These are phyloP conservation scores for Panagrolaimus sp. DNA, from an alignment of 1,140 invertebrate species.

Conservation along the genomic window DNA sequence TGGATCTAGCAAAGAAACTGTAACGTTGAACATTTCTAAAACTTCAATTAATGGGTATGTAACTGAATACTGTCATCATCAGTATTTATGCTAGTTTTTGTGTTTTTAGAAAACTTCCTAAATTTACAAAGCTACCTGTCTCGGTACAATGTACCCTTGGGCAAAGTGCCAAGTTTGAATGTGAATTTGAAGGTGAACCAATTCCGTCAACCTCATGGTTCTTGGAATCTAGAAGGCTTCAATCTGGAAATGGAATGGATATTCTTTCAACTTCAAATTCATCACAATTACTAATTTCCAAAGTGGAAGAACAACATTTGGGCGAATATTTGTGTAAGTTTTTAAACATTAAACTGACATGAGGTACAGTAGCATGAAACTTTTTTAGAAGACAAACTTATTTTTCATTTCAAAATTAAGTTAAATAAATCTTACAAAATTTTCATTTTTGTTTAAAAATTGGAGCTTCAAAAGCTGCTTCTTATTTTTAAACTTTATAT, in stretches of 20 bases:
- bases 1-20: slow-evolving; percentile 28
- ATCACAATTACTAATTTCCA: slow-evolving; percentile 25
- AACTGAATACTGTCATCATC: slow-evolving; percentile 37
- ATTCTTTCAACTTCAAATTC: slow-evolving; percentile 26
- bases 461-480: too few species aligned
- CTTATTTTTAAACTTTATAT: too few species aligned
- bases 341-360: too few species aligned
- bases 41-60: slow-evolving; percentile 4
- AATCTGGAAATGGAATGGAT: slow-evolving; percentile 25
- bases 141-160: slow-evolving; percentile 42
- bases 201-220: slow-evolving; percentile 42
- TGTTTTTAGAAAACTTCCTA: slow-evolving; percentile 18
- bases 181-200: slow-evolving; percentile 44
- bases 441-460: too few species aligned
- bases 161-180: slow-evolving; percentile 37
- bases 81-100: background rate
- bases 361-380: too few species aligned
- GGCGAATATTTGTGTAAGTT: slow-evolving; percentile 48
- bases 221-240: slow-evolving; percentile 32
- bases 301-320: slow-evolving; percentile 26
- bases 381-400: too few species aligned
- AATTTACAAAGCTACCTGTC: slow-evolving; percentile 40
- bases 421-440: too few species aligned
- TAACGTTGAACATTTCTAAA: slow-evolving; percentile 28
- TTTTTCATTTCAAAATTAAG: too few species aligned